These are phyloP conservation scores for Pachydiplax longipennis DNA, from an alignment of 2,888 invertebrate genomes.

Conservation along the genomic window DNA sequence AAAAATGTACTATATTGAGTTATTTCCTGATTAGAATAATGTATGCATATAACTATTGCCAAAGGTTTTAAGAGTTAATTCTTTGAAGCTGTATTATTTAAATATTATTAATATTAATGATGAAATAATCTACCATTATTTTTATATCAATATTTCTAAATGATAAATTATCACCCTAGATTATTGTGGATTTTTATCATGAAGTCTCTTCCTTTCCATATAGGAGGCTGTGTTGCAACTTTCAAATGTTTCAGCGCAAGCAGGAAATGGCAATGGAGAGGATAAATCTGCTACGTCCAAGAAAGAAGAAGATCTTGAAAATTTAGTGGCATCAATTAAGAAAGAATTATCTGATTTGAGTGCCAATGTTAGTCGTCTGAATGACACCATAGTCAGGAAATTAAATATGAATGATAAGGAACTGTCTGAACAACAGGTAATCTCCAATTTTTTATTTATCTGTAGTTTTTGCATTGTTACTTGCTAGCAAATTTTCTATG, in stretches of 20 bases:
- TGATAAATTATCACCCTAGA: too few species aligned
- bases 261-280: background rate
- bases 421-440: background rate
- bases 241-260: background rate
- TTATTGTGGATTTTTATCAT: too few species aligned
- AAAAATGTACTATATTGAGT: too few species aligned
- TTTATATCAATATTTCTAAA: too few species aligned
- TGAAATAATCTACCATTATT: too few species aligned
- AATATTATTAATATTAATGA: too few species aligned
- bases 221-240: conserved; percentile 10
- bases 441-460: background rate
- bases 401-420: background rate
- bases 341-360: background rate
- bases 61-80: too few species aligned
- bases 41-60: too few species aligned
- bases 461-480: too few species aligned
- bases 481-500: background rate
- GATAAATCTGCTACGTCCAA: background rate
- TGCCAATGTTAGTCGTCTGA: conserved; percentile 6
- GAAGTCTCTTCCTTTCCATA: background rate
- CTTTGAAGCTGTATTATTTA: too few species aligned
- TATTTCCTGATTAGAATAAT: too few species aligned
- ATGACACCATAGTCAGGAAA: conserved; percentile 1
- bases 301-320: conserved; percentile 15
- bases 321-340: background rate